Base-by-base conservation (phyloP, 1,140 invertebrate species). In the Bombus superbus region DNA sequence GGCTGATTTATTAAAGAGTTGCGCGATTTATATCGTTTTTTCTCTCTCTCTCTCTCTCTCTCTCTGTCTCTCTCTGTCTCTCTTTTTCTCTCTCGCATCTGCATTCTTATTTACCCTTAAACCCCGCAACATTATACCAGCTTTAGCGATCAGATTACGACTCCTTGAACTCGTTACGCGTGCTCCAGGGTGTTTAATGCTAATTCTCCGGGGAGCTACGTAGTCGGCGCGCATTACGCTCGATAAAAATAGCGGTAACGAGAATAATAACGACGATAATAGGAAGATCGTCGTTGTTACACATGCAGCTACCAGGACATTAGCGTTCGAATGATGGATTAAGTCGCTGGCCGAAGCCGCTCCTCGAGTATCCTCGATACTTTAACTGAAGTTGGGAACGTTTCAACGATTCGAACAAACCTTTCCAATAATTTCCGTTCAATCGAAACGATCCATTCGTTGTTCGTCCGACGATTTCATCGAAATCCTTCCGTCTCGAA, bases 101-200 rank as follows among this genome's bases (percentile, higher is more conserved):
- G 32, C 59, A 25, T 38, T 68, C 57, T 53, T 76, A 47, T 76
- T 64, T 74, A 47, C 35, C 47, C 42, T 32, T 53, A 15, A 13
- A 9, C 62, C 40, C 44, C 28, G 13, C n/a, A 59, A 80, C 77
- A 40, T 85, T 85, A 62, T 73, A 18, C 68, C 77, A 68, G 32
- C 64, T 85, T 80, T 42, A 85, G 77, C 57, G 76, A 85, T 85
- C 83, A 71, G 83, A 85, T 85, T 85, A 80, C 83, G 68, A 77
- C 76, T 85, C 68, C 83, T 85, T 85, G 83, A 85, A 85, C 83
- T 85, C 83, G 68, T 85, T 85, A 85, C 83, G 68, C 83, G 83
- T 84, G 83, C 83, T 80, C 57, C 76, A 10, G 53, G 40, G 28
- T 32, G 83, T 57, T 79, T 85, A 85, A 85, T 85, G 83, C 68